phyloP scores from a whole-genome alignment of 1,140 invertebrate genomes.

The Sinella curviseta region DNA sequence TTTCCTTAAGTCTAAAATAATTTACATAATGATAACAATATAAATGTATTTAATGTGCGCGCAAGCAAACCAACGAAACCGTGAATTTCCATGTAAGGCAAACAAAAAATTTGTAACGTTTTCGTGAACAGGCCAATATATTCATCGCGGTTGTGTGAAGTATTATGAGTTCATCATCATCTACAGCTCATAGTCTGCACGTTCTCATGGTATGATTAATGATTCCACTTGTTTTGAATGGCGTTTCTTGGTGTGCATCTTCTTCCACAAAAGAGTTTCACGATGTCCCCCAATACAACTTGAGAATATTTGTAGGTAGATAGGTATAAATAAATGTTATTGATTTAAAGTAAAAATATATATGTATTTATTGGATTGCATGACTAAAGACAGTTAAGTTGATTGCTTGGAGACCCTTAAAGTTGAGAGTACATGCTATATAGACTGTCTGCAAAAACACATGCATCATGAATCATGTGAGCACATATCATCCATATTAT shows the following conservation, averaged over 20 bases:
- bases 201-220: slow-evolving; percentile 12
- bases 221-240: not conserved
- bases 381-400: not conserved
- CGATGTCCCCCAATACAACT: not conserved
- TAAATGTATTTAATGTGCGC: not conserved
- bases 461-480: too few relatives aligned
- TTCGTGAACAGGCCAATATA: not conserved
- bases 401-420: not conserved
- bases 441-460: too few relatives aligned
- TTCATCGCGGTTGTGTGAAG: not conserved
- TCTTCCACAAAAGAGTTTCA: not conserved
- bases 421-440: not conserved
- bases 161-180: too few relatives aligned
- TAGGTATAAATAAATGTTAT: not conserved
- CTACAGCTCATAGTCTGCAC: too few relatives aligned
- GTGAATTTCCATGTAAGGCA: not conserved
- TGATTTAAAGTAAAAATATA: not conserved
- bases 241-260: not conserved
- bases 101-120: not conserved
- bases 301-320: not conserved
- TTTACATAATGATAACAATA: not conserved
- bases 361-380: slow-evolving; percentile 6
- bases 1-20: not conserved
- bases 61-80: not conserved
- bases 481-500: not conserved